Conservation (phyloP, 2,113 vertebrate species). For the Tichodroma muraria region DNA sequence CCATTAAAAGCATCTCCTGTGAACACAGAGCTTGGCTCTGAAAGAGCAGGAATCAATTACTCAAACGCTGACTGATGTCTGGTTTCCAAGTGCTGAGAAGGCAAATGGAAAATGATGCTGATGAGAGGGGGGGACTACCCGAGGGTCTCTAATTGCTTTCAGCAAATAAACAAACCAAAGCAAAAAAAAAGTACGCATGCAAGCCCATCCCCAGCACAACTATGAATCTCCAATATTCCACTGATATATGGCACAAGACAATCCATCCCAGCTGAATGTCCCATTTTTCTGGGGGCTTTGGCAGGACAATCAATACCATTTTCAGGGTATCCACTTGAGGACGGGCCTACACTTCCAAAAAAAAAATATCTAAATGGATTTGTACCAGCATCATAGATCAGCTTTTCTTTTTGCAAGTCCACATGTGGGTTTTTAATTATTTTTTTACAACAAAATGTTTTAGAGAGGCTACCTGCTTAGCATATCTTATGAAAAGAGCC, state of each 20-base stretch:
- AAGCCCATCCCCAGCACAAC: neutral
- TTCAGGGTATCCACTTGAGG: neutral
- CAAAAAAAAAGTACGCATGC: neutral
- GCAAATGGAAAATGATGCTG: slow-evolving; percentile 14
- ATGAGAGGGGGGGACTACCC: slow-evolving; percentile 1
- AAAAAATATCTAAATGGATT: neutral
- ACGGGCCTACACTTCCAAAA: neutral
- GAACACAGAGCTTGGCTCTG: slow-evolving; percentile 58
- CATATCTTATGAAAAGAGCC: slow-evolving; percentile 52
- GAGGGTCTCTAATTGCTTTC: slow-evolving; percentile 53
- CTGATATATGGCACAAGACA: neutral
- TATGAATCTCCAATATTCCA: neutral
- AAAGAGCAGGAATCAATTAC: slow-evolving; percentile 60
- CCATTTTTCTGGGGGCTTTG: neutral
- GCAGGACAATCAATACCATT: slow-evolving; percentile 1
- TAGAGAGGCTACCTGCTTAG: slow-evolving; percentile 62
- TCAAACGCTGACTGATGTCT: slow-evolving; percentile 31
- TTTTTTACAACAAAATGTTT: neutral
- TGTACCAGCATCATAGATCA: neutral
- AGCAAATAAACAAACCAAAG: slow-evolving; percentile 18
- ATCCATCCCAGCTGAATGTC: neutral
- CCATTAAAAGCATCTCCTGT: slow-evolving; percentile 66
- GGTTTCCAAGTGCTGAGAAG: slow-evolving; percentile 40
- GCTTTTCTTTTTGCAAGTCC: neutral
- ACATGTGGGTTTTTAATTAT: neutral